A percentile compares a stretch with the other conserved stretches of the same genome.
Evolutionary conservation across 2,888 invertebrate species (phyloP).

Genomic region (Ceratothoa steindachneri): DNA sequence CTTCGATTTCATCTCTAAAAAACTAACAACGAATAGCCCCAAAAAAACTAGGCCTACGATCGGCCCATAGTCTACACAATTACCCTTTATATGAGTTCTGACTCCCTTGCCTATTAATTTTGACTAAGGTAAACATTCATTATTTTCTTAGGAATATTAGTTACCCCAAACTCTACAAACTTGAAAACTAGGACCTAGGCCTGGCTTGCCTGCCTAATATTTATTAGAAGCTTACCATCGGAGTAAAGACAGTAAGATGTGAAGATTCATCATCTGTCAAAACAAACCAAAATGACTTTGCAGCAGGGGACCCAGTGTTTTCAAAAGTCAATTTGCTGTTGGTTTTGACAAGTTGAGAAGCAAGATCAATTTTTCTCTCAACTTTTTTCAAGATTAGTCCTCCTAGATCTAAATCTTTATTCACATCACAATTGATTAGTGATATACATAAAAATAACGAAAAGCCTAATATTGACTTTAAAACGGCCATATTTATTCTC

Average conservation of each 20-base stretch:
- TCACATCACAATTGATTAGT: slow-evolving; percentile 20
- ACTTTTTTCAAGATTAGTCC: slow-evolving; percentile 61
- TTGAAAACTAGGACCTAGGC: no score
- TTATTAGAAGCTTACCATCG: no score
- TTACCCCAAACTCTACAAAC: no score
- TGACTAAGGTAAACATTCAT: no score
- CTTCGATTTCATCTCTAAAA: no score
- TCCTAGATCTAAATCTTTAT: slow-evolving; percentile 28
- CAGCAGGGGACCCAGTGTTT: slow-evolving; percentile 70
- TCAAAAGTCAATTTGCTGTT: slow-evolving; percentile 73
- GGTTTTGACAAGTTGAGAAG: slow-evolving; percentile 83
- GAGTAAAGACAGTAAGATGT: slow-evolving; percentile 70
- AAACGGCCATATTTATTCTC: neutral
- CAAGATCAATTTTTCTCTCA: slow-evolving; percentile 78
- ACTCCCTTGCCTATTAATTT: no score
- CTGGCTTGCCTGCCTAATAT: no score
- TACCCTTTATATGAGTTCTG: no score
- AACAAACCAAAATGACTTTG: slow-evolving; percentile 67
- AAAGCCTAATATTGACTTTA: neutral
- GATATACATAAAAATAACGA: neutral
- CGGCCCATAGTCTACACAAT: no score
- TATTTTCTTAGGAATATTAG: no score
- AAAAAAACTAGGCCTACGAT: no score
- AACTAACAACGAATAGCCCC: no score
- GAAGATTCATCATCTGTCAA: slow-evolving; percentile 63